Evolutionary conservation across 2,113 vertebrate genomes (phyloP).

Genomic region (Acrocephalus kingi): DNA sequence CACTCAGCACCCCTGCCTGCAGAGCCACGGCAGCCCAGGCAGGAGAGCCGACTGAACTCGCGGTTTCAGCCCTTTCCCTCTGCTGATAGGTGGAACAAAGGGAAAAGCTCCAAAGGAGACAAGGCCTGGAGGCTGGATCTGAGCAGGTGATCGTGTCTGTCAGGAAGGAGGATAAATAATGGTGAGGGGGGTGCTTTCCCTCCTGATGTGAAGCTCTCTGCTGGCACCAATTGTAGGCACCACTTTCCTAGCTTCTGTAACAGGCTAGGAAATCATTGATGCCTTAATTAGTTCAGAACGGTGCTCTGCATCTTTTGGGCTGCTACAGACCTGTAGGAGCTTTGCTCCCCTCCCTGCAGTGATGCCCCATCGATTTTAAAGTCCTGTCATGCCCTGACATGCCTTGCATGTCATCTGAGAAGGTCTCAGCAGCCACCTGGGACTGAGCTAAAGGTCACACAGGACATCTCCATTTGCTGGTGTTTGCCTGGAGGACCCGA

Average conservation of each 20-base stretch:
- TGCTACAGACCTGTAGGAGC: background rate
- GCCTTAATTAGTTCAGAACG: background rate
- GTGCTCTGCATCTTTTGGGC: background rate
- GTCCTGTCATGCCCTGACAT: background rate
- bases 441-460: background rate
- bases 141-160: background rate
- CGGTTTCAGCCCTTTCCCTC: background rate
- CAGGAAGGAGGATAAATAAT: background rate
- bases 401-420: background rate
- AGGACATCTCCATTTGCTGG: background rate
- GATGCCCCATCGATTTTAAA: background rate
- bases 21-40: background rate
- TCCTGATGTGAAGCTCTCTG: background rate
- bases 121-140: background rate
- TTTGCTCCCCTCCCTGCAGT: fast-evolving
- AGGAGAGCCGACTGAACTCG: background rate
- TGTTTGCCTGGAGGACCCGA: background rate
- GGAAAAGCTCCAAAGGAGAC: background rate
- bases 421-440: background rate
- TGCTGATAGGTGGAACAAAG: background rate
- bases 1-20: background rate
- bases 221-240: background rate
- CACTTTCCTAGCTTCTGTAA: background rate
- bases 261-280: background rate
- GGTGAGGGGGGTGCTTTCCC: background rate